Conservation (phyloP, 2,113 vertebrate genomes). For the Tricholaema leucomelas region DNA sequence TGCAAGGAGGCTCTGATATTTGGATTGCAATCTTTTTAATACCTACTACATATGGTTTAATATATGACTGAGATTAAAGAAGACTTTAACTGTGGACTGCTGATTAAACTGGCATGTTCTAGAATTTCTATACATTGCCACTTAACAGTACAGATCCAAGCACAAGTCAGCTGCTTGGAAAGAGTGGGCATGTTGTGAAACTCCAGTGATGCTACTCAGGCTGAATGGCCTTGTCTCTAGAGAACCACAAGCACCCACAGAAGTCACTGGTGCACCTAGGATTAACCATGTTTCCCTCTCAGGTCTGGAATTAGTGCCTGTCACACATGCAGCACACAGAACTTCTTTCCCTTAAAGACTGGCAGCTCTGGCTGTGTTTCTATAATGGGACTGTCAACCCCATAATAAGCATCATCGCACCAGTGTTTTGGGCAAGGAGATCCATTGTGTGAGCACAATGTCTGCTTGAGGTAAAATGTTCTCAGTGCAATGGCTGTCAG, state of each 20-base stretch:
- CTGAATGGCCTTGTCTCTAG: neutral
- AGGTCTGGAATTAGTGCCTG: neutral
- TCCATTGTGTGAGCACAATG: slow-evolving; percentile 25
- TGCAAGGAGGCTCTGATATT: neutral
- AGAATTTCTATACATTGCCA: slow-evolving; percentile 7
- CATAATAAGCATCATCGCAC: neutral
- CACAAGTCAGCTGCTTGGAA: neutral
- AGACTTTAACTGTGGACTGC: neutral
- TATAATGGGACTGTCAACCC: slow-evolving; percentile 14
- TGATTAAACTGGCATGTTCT: slow-evolving; percentile 7
- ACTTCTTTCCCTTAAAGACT: neutral
- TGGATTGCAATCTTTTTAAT: slow-evolving; percentile 4
- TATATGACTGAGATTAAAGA: neutral
- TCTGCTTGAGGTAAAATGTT: slow-evolving; percentile 10
- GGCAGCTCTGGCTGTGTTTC: slow-evolving; percentile 22
- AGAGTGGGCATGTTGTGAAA: neutral
- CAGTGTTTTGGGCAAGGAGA: neutral
- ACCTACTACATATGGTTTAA: neutral
- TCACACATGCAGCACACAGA: neutral
- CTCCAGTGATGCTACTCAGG: neutral
- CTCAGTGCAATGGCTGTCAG: slow-evolving; percentile 12
- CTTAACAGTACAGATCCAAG: neutral
- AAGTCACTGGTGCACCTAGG: neutral
- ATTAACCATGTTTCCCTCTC: neutral
- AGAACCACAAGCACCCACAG: neutral